Base-by-base conservation (phyloP, 2,797 vertebrate species). In the Malurus leucopterus region DNA sequence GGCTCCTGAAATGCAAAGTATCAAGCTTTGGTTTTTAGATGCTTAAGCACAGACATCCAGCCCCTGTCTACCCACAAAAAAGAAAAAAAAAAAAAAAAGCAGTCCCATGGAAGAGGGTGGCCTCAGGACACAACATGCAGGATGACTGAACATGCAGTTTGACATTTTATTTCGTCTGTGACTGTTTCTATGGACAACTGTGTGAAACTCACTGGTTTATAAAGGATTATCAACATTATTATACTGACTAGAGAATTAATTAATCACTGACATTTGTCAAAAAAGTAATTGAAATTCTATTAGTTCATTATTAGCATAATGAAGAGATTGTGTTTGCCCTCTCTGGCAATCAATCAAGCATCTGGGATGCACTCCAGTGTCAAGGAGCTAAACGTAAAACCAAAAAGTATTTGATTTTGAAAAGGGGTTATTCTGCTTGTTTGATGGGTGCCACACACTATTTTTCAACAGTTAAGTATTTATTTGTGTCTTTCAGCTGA, bases 291-390 rank as follows among this genome's bases (percentile, higher is more conserved):
- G 46, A 90, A 91, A 90, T 92, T 89, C 92, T 95, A 57, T 87
- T 92, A 62, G 70, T 93, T 86, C 57, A 61, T 88, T 95, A 95
- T 94, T 95, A 93, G 36, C 88, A 89, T 94, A 92, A 95, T 88
- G 89, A 93, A 94, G 88, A 91, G 92, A 86, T 78, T 54, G 22
- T 88, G 75, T 90, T 95, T 96, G 57, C 83, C 59, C 34, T 94
- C 83, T 75, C 69, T 78, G 67, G 61, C 88, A 95, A 84, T 92
- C 95, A 96, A 59, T 95, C 92, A 91, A 78, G n/a, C 76, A 65
- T 46, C 61, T 74, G 82, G 16, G 30, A 81, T 74, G 30, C 44
- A 82, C 76, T 95, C 36, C 54, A 86, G 79, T 72, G 40, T 64
- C 44, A 88, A 84, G 61, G 41, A 94, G 86, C 27, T 68, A 40